Percentiles rank a stretch among this genome's conserved stretches.
phyloP scores from a whole-genome alignment of 2,888 invertebrate genomes.

The Incurvaria masculella region DNA sequence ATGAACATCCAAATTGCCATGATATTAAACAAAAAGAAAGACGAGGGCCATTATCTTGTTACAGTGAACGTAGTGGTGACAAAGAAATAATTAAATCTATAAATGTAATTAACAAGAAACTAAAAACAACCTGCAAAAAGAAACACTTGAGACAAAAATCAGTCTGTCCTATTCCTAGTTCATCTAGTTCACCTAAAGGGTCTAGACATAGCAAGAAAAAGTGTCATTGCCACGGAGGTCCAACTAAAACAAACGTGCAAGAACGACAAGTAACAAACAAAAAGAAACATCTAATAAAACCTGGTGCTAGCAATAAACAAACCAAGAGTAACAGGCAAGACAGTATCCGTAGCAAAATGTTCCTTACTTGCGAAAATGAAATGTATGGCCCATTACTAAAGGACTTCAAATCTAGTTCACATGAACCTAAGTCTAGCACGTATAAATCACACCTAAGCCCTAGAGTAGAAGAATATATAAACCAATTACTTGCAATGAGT shows the following conservation, averaged over 20 bases:
- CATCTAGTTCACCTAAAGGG: too few relatives aligned
- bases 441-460: conserved; percentile 20
- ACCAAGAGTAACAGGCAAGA: conserved; percentile 12
- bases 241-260: not conserved
- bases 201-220: too few relatives aligned
- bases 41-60: not conserved
- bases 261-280: conserved; percentile 15
- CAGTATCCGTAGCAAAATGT: too few relatives aligned
- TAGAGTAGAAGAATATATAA: conserved; percentile 37
- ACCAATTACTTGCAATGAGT: conserved; percentile 36
- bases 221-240: too few relatives aligned
- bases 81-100: too few relatives aligned
- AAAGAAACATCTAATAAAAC: conserved; percentile 12
- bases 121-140: not conserved
- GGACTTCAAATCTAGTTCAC: too few relatives aligned
- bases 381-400: too few relatives aligned
- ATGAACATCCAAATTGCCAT: not conserved
- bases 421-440: not conserved
- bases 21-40: not conserved
- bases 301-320: conserved; percentile 13
- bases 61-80: not conserved
- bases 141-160: not conserved
- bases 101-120: too few relatives aligned
- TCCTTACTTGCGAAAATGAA: too few relatives aligned
- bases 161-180: too few relatives aligned